A percentile compares a stretch with the other conserved stretches of the same genome.
Conservation (phyloP, 1,140 invertebrate species). For the Saccostrea echinata region DNA sequence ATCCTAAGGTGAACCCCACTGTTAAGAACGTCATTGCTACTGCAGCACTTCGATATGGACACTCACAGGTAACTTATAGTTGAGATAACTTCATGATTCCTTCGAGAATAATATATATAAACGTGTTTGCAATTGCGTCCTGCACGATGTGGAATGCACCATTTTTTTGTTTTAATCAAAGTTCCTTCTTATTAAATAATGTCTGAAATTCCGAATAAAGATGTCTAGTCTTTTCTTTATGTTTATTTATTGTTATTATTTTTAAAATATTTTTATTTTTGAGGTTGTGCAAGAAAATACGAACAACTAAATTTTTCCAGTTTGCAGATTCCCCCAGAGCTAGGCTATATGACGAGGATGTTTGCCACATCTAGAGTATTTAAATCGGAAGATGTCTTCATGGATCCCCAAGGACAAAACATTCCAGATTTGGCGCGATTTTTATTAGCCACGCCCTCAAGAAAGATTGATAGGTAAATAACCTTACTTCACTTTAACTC, state of each 20-base stretch:
- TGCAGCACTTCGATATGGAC: constrained; percentile 95
- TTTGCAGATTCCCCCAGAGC: background rate
- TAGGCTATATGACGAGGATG: background rate
- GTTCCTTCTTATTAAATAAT: too few relatives aligned
- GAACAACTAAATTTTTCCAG: background rate
- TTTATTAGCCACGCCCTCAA: too few relatives aligned
- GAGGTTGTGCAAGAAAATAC: background rate
- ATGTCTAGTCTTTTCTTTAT: background rate
- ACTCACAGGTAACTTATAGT: constrained; percentile 82
- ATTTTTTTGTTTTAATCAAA: too few relatives aligned
- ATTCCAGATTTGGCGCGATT: constrained; percentile 17
- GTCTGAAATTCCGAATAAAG: too few relatives aligned
- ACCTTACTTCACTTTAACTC: background rate
- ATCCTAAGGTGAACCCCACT: constrained; percentile 88
- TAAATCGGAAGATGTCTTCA: too few relatives aligned
- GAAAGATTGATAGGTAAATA: background rate
- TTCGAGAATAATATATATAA: background rate
- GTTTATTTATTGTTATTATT: background rate
- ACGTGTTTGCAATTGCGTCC: background rate
- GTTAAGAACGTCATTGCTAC: constrained; percentile 97
- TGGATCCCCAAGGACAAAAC: background rate
- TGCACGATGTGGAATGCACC: background rate
- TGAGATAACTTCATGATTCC: too few relatives aligned
- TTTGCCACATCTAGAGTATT: background rate
- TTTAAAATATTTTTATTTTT: background rate